Conservation (phyloP, 2,113 vertebrate genomes). For the Gymnobelideus leadbeateri region DNA sequence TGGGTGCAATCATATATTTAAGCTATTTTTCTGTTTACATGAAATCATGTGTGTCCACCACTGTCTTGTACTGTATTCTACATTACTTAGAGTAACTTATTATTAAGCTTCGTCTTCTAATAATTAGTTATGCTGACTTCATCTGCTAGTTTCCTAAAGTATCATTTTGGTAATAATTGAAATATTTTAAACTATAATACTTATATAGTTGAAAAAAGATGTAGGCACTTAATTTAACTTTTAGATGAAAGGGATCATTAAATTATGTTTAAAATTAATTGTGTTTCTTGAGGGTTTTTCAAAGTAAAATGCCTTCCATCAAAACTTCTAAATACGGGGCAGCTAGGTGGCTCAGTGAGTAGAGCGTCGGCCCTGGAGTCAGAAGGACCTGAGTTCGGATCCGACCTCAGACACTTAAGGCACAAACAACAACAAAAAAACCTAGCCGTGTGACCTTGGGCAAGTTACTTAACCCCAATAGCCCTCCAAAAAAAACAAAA, state of each 20-base stretch:
- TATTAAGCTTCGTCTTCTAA: slow-evolving; percentile 71
- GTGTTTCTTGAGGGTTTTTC: slow-evolving; percentile 44
- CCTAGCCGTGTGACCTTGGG: too few relatives aligned
- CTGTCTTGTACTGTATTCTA: slow-evolving; percentile 81
- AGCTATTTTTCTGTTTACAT: slow-evolving; percentile 83
- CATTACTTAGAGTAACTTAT: slow-evolving; percentile 84
- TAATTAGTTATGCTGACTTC: slow-evolving; percentile 67
- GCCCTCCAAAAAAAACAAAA: too few relatives aligned
- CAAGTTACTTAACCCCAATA: too few relatives aligned
- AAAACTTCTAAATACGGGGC: too few relatives aligned
- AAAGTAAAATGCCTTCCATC: slow-evolving; percentile 41
- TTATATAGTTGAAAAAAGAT: slow-evolving; percentile 48
- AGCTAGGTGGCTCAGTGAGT: too few relatives aligned
- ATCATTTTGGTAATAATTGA: slow-evolving; percentile 57
- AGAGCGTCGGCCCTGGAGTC: too few relatives aligned
- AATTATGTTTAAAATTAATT: slow-evolving; percentile 51
- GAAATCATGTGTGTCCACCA: slow-evolving; percentile 83
- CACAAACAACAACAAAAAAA: too few relatives aligned
- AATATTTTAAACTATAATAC: slow-evolving; percentile 54
- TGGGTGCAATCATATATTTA: slow-evolving; percentile 84
- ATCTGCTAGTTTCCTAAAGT: slow-evolving; percentile 54
- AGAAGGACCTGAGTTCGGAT: too few relatives aligned
- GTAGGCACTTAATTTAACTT: slow-evolving; percentile 1
- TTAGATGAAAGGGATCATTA: slow-evolving; percentile 42
- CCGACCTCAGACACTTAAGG: too few relatives aligned